Evolutionary conservation across 1,140 invertebrate genomes (phyloP), one percentile per base, ranked within the genome.

Genomic region (Caerostris extrusa): DNA sequence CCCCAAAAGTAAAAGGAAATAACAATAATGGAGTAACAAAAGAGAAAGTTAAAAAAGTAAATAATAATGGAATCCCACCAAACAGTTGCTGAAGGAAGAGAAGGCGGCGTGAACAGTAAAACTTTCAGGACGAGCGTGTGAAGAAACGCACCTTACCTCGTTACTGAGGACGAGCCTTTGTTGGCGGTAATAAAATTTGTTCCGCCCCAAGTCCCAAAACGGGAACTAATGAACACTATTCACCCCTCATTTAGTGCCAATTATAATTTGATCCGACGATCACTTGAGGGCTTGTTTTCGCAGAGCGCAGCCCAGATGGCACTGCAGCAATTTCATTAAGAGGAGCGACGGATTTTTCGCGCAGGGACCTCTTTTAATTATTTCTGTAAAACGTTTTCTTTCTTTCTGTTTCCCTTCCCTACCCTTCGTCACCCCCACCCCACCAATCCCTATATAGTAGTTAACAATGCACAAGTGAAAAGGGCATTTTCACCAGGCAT

Each of bases 221-320:
- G 91, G 71, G 83, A 93, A 93, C 81, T 93, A 93, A 93, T 93
- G 91, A 93, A 93, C 91, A 86, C 83, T 87, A 93, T 93, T 93
- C 83, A 93, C 91, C 91, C n/a, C 91, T 93, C 82, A 93, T 93
- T 93, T 93, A 87, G 83, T 87, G 64, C 61, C 91, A 93, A 93
- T 93, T 93, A 93, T 86, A 93, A 93, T 93, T 93, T 93, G 91
- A 93, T 93, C 91, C 82, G 83, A 86, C 83, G 91, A 86, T 93
- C 83, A 71, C 53, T n/a, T 17, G 69, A 61, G 61, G 82, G 67
- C 77, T 92, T 92, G 90, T 92, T 92, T 92, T 92, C 90, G 77
- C 50, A 55, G 55, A 57, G 89, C 57, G 56, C 69, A 50, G 57
- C 82, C 90, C 82, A 83, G 90, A 85, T 85, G 81, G 82, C 50